Evolutionary conservation across 2,888 invertebrate genomes (phyloP).

Genomic region (Apamea epomidion): DNA sequence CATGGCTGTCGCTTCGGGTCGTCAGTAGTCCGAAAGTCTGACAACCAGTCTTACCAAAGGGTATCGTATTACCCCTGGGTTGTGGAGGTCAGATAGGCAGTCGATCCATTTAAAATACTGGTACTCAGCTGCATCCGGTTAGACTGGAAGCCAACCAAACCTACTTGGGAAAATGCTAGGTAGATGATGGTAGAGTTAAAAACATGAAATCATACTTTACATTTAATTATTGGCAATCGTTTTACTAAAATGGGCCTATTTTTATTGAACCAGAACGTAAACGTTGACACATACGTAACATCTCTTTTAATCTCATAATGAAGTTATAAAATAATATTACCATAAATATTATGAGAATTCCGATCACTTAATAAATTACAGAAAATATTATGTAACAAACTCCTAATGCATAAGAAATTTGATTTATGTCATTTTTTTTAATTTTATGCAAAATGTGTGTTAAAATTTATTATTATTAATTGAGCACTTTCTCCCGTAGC

Average conservation of each 20-base stretch:
- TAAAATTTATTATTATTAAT: conserved; percentile 30
- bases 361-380: not conserved
- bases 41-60: too few relatives aligned
- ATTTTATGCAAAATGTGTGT: conserved; percentile 2
- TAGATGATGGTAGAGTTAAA: not conserved
- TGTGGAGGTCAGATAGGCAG: too few relatives aligned
- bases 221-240: too few relatives aligned
- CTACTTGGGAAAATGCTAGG: too few relatives aligned
- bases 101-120: too few relatives aligned
- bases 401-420: conserved; percentile 19
- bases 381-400: conserved; percentile 27
- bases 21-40: too few relatives aligned
- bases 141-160: too few relatives aligned
- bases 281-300: conserved; percentile 2
- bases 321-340: conserved; percentile 23
- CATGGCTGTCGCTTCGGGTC: too few relatives aligned
- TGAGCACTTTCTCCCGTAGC: conserved; percentile 35
- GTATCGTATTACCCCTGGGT: too few relatives aligned
- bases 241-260: not conserved
- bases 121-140: too few relatives aligned
- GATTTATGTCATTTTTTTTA: conserved; percentile 40
- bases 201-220: too few relatives aligned
- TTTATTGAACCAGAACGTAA: not conserved
- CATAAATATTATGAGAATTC: conserved; percentile 20
- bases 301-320: not conserved